Evolutionary conservation across 2,888 invertebrate genomes (phyloP).

Genomic region (Agrypnus murinus): DNA sequence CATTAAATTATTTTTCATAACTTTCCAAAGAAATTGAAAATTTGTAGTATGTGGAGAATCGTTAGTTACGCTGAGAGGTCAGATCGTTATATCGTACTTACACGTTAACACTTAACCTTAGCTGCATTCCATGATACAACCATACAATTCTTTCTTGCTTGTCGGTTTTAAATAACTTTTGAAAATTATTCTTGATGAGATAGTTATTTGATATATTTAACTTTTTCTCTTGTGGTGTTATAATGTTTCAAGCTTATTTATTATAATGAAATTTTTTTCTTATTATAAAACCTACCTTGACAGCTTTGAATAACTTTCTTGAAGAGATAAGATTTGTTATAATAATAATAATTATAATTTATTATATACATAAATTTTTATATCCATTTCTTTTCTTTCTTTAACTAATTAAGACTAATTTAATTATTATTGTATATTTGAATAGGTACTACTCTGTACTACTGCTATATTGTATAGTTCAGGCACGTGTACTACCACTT

Average conservation of each 20-base stretch:
- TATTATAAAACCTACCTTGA: slow-evolving; percentile 8
- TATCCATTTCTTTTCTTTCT: too few species aligned
- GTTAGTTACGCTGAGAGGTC: neutral
- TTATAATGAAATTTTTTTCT: neutral
- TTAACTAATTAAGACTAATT: too few species aligned
- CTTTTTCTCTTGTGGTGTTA: too few species aligned
- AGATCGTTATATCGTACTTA: slow-evolving; percentile 8
- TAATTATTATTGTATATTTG: too few species aligned
- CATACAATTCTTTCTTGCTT: neutral
- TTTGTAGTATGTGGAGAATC: slow-evolving; percentile 4
- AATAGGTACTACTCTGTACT: too few species aligned
- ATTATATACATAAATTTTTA: too few species aligned
- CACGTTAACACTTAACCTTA: neutral
- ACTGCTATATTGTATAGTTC: too few species aligned
- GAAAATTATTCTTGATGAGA: neutral
- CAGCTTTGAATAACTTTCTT: too few species aligned
- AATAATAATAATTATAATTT: too few species aligned
- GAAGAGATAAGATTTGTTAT: too few species aligned
- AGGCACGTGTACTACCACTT: too few species aligned
- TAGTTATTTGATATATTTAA: neutral
- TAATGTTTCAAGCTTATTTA: neutral
- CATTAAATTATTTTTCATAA: slow-evolving; percentile 22
- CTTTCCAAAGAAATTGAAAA: slow-evolving; percentile 29
- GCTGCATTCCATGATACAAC: slow-evolving; percentile 21
- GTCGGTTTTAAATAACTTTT: slow-evolving; percentile 7